Percentiles rank a stretch among this genome's conserved stretches.
Evolutionary conservation across 2,888 invertebrate genomes (phyloP).

Genomic region (Osedax frankpressi): DNA sequence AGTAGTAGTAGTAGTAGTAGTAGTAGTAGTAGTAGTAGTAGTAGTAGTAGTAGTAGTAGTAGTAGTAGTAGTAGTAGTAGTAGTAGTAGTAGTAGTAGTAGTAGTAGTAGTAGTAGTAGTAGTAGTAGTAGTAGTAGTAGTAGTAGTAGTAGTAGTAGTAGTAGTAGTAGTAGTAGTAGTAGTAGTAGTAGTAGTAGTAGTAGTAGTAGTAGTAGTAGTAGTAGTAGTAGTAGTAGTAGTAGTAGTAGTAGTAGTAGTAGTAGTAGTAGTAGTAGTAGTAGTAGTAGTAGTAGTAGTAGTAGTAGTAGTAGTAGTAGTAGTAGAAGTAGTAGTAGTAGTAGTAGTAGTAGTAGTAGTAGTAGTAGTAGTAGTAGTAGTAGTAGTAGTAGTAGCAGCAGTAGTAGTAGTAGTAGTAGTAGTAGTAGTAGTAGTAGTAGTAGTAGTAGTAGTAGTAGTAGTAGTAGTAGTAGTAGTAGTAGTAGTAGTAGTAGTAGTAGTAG

Average conservation of each 20-base stretch:
- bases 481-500: constrained; percentile 12
- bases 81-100: constrained; percentile 8
- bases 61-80: constrained; percentile 8
- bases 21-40: constrained; percentile 10
- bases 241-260: constrained; percentile 12
- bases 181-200: constrained; percentile 12
- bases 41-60: constrained; percentile 11
- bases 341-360: constrained; percentile 1
- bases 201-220: constrained; percentile 12
- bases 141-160: constrained; percentile 9
- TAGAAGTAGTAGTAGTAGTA: constrained; percentile 8
- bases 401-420: constrained; percentile 5
- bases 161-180: constrained; percentile 9
- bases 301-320: constrained; percentile 12
- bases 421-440: constrained; percentile 12
- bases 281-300: constrained; percentile 12
- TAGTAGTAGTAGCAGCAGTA: constrained; percentile 2
- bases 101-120: constrained; percentile 12
- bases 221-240: constrained; percentile 12
- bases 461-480: constrained; percentile 10
- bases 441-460: constrained; percentile 11
- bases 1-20: constrained; percentile 2
- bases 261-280: constrained; percentile 10
- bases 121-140: constrained; percentile 12
- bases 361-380: constrained; percentile 6